Conservation (phyloP, 2,113 vertebrate genomes). For the Kryptolebias marmoratus region DNA sequence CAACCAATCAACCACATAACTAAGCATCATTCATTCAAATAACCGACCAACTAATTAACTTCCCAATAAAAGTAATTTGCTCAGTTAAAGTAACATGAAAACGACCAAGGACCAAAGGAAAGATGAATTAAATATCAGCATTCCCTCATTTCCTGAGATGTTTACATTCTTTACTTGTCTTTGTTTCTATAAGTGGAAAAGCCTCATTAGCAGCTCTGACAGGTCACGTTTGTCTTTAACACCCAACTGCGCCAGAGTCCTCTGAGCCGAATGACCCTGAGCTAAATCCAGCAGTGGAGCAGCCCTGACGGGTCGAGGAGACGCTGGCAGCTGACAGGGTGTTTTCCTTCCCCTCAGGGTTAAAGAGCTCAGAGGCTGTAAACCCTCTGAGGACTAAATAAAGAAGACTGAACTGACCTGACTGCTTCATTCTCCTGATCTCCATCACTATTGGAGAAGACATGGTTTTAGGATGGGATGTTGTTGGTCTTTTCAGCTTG, state of each 20-base stretch:
- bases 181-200: background rate
- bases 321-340: background rate
- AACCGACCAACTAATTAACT: background rate
- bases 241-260: background rate
- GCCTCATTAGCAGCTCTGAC: constrained; percentile 11
- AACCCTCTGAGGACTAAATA: background rate
- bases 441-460: background rate
- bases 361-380: background rate
- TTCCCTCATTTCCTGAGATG: background rate
- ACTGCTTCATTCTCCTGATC: background rate
- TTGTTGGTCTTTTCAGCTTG: too few species aligned
- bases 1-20: background rate
- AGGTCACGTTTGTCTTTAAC: background rate
- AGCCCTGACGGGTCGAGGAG: background rate
- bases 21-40: background rate
- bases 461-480: too few species aligned
- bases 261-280: background rate
- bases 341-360: background rate
- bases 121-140: background rate
- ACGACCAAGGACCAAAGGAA: too few species aligned
- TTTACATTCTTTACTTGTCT: background rate
- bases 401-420: background rate
- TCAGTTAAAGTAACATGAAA: too few species aligned
- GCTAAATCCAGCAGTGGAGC: constrained; percentile 9
- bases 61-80: background rate